A percentile compares a stretch with the other conserved stretches of the same genome.
phyloP scores from a whole-genome alignment of 2,888 invertebrate species.

The Dicyrtomina minuta region DNA sequence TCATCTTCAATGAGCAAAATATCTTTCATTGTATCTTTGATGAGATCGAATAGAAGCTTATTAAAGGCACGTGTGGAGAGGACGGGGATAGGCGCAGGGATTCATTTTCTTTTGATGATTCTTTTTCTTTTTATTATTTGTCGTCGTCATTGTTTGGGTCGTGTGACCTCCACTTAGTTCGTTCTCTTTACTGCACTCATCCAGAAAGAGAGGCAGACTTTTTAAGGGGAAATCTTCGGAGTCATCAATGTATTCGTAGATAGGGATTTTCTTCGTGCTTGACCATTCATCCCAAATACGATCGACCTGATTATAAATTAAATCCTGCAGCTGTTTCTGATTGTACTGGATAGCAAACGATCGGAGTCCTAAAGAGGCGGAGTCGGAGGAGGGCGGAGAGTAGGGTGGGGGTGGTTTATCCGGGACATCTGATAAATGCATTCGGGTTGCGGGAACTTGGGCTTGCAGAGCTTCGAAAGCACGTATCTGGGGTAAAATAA shows the following conservation, averaged over 20 bases:
- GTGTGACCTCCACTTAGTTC: neutral
- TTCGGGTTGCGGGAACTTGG: conserved; percentile 20
- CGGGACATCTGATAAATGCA: conserved; percentile 25
- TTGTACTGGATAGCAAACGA: conserved; percentile 16
- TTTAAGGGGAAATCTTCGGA: neutral
- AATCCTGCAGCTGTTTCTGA: conserved; percentile 5
- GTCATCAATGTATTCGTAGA: neutral
- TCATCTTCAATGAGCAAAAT: conserved; percentile 32
- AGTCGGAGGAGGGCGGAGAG: conserved; percentile 43
- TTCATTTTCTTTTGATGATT: neutral
- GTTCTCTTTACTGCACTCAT: neutral
- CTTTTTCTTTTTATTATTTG: neutral
- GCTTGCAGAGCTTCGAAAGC: conserved; percentile 41
- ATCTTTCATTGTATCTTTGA: conserved; percentile 41
- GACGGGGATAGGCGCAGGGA: conserved; percentile 4
- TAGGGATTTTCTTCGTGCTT: neutral
- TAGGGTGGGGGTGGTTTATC: conserved; percentile 50
- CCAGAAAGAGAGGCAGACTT: neutral
- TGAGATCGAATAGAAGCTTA: conserved; percentile 33
- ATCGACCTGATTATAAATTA: neutral
- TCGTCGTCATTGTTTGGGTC: neutral
- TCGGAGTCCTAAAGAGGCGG: conserved; percentile 6
- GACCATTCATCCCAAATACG: conserved; percentile 6
- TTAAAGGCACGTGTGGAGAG: conserved; percentile 39
- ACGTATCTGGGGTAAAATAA: conserved; percentile 35